Conservation (phyloP, 2,113 vertebrate species). For the Triplophysa tibetana region DNA sequence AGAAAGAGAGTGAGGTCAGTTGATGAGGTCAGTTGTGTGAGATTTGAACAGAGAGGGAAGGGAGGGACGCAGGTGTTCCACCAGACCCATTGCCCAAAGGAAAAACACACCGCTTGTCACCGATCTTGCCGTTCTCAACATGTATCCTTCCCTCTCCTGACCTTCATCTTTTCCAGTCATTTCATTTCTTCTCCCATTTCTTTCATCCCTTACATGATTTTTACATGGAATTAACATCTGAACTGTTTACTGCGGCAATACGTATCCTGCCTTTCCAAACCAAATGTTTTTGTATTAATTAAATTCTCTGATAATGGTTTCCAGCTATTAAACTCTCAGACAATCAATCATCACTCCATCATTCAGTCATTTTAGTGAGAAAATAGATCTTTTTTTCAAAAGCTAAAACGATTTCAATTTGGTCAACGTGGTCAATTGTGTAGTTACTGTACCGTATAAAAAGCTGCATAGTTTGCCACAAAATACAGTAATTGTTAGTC, state of each 20-base stretch:
- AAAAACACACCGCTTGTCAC: conserved; percentile 35
- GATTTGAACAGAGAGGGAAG: conserved; percentile 36
- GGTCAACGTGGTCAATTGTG: not conserved
- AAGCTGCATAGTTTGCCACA: not conserved
- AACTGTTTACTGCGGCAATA: conserved; percentile 24
- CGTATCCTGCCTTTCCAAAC: conserved; percentile 15
- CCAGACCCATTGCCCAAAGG: conserved; percentile 40
- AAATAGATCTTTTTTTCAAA: not conserved
- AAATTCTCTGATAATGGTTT: conserved; percentile 35
- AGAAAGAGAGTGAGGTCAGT: conserved; percentile 37
- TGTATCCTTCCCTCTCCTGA: not conserved
- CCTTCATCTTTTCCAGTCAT: conserved; percentile 4
- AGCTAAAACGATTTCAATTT: not conserved
- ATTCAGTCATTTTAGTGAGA: conserved; percentile 18
- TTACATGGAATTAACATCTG: conserved; percentile 12
- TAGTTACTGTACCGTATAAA: not conserved
- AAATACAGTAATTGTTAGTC: not conserved
- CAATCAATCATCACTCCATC: conserved; percentile 39
- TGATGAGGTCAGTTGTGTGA: conserved; percentile 41
- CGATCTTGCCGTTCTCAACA: conserved; percentile 28
- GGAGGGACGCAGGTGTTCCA: conserved; percentile 51
- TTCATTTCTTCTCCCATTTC: not conserved
- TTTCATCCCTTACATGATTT: not conserved
- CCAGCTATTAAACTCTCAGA: conserved; percentile 39
- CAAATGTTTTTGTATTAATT: conserved; percentile 20